Evolutionary conservation across 2,797 vertebrate genomes (phyloP), one percentile per base, ranked within the genome.

Genomic region (Clarias fuscus): DNA sequence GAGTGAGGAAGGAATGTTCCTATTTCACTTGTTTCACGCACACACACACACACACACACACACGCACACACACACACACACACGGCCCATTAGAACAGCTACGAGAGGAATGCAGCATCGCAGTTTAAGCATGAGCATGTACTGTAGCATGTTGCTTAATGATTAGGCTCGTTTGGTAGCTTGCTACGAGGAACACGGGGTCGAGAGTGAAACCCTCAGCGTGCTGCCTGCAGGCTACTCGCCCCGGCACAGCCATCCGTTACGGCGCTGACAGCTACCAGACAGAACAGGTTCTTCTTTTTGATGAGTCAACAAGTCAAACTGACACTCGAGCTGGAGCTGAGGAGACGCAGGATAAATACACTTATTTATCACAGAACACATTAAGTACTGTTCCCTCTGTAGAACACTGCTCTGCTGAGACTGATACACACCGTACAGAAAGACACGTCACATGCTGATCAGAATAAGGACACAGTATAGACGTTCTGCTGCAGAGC

Each of bases 1-100:
- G 96, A 96, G 96, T 96, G 96, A 92, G 93, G 97, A 96, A 96
- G 97, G 97, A 98, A 98, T 97, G 97, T 93, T 96, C 94, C 91
- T 91, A 90, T 87, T 92, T 87, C 93, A 92, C 93, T 95, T 91
- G 89, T 92, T 93, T 92, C 59, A 27, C 90, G 79, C 91, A 90
- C 88, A 90, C 86, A 53, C 78, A 37, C 59, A 82, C 71, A 77
- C 83, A 80, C 67, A 90, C 84, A 88, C 20, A 67, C 37, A 68
- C 40, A 84, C 72, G 87, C 37, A 2, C 78, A 70, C 62, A 37
- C 67, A 86, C 56, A 78, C 33, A 78, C 33, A 67, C 68, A 81
- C 61, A 84, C 78, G 24, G 27, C 7, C 70, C 76, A 77, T 59
- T 79, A 37, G 20, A 89, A 85, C 73, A 87, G 86, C 91, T 92